Base-by-base conservation (phyloP, 2,888 invertebrate genomes). In the Idaea biselata region DNA sequence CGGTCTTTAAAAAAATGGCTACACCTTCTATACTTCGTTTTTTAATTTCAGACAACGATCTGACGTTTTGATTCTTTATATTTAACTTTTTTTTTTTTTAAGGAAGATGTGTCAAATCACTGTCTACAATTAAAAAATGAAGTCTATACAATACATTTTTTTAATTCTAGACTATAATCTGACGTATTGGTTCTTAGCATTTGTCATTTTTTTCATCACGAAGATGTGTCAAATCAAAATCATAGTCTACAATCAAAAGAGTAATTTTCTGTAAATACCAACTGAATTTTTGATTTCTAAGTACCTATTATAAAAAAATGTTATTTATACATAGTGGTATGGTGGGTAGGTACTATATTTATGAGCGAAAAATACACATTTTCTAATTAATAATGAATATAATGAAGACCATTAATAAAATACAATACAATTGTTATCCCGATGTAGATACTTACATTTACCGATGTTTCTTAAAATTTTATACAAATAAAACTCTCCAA, bases 381-480 rank as follows among this genome's bases (percentile, higher is more conserved):
- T 44, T 11, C 14, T 44, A 44, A 44, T 44, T 0, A 44, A 14
- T 44, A 44, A 3, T 11, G 7, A 2, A 8, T 14, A 14, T 44
- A 14, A 14, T 7, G 6, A 14, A 3, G 44, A 0, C 44, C 11
- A 44, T 44, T 0, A 44, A 44, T 25, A 25, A 25, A 25, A 25
- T 25, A 3, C 25, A 25, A 25, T 25, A 25, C 5, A 25, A 25
- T 25, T 25, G 14, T 44, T 14, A 44, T 44, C 11, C 44, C 44
- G 44, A 44, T 8, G 44, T 44, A 44, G 44, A 44, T 11, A 44
- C 14, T 14, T 44, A 44, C 44, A 44, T 44, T 44, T 44, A 8
- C 44, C 11, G 44, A 44, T 44, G 44, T 44, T 73, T 71, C 73
- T 25, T 25, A 75, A 73, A 79, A 72, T 72, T 74, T 75, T 81